Conservation (phyloP, 2,113 vertebrate genomes). For the Sinocyclocheilus grahami region DNA sequence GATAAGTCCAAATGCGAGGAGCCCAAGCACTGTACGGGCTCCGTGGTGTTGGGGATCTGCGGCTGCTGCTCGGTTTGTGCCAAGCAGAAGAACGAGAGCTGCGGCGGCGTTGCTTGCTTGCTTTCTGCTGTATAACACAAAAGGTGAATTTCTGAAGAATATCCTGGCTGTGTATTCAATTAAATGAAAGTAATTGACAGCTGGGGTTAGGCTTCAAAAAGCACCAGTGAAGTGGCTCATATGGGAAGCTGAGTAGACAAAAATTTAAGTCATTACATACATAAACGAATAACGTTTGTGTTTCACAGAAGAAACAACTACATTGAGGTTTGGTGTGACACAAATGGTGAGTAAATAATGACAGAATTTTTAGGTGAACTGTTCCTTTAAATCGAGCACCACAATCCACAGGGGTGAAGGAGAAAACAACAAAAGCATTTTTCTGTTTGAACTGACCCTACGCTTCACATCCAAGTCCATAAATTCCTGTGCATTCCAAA, state of each 20-base stretch:
- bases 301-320: neutral
- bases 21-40: conserved; percentile 82
- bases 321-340: neutral
- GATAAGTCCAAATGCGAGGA: conserved; percentile 89
- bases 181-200: neutral
- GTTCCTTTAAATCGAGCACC: neutral
- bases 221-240: neutral
- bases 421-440: neutral
- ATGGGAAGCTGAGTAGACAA: neutral
- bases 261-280: neutral
- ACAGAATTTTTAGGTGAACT: neutral
- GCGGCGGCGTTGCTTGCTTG: conserved; percentile 77
- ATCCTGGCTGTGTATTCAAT: neutral
- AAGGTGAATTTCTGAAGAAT: neutral
- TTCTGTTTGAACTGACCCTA: conserved; percentile 7
- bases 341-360: neutral
- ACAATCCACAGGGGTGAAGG: neutral
- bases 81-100: conserved; percentile 88
- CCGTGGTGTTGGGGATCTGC: conserved; percentile 86
- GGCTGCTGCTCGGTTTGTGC: conserved; percentile 88
- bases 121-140: too few species aligned
- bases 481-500: conserved; percentile 5
- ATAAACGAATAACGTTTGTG: neutral
- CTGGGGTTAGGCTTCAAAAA: neutral
- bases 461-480: neutral